These are phyloP conservation scores for Mycteria americana DNA, from an alignment of 2,797 vertebrate species.

Conservation along the genomic window DNA sequence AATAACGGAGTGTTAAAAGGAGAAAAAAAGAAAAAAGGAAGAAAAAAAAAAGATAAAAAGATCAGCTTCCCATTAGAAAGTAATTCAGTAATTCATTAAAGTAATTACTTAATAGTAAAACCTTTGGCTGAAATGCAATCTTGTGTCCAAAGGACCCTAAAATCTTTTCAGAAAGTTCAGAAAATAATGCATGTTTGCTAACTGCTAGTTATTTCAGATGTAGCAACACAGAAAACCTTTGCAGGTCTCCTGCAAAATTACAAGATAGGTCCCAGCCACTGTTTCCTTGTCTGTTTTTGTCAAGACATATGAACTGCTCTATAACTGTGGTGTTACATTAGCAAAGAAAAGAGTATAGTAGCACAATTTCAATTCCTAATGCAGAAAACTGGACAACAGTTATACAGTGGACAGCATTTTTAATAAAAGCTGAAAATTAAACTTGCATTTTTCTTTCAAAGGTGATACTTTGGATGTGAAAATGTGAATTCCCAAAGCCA, in stretches of 20 bases:
- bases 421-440: background rate
- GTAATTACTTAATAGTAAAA: background rate
- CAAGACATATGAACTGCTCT: background rate
- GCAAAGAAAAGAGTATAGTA: background rate
- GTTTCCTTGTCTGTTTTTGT: background rate
- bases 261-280: background rate
- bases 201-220: background rate
- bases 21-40: rapidly evolving
- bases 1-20: background rate
- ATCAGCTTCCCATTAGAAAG: background rate
- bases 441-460: background rate
- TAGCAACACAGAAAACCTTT: background rate
- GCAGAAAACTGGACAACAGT: background rate
- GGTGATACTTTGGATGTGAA: background rate
- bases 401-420: background rate
- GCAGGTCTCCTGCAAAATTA: background rate
- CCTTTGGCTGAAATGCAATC: background rate
- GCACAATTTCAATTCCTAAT: background rate
- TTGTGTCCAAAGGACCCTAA: background rate
- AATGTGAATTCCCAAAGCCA: background rate
- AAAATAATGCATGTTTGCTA: background rate
- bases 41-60: rapidly evolving
- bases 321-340: background rate
- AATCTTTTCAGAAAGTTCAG: background rate
- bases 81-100: background rate